Evolutionary conservation across 2,797 vertebrate species (phyloP), one percentile per base, ranked within the genome.

Genomic region (Oryzias dopingdopingensis): DNA sequence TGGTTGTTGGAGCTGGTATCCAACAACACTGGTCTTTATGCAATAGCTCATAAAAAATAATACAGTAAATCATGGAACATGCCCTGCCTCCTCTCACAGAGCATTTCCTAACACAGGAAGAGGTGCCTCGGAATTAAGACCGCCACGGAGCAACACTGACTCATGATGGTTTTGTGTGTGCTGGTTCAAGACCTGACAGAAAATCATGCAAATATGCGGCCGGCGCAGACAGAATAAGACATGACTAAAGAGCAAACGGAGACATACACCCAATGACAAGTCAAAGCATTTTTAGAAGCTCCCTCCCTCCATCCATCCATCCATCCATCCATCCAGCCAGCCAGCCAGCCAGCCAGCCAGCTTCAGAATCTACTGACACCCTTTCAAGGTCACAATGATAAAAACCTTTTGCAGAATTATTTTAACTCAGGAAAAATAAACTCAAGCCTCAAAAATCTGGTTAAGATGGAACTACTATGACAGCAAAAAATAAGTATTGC

Each of bases 51-150:
- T 41, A 42, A 47, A 29, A 72, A 76, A 67, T 60, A 63, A 59
- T 22, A 22, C 20, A 22, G 20, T 70, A 81, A 87, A 83, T 81
- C 77, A 80, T 77, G 59, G 58, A 83, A 70, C 67, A 63, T 79
- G 68, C 62, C 70, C 68, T 59, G 55, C 76, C 53, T 67, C 57
- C 52, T 56, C 51, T 80, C 42, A 46, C 2, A 18, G 67, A 51
- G 62, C 61, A 59, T 83, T 85, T 81, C 67, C 74, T 78, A 80
- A 82, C 74, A 83, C 75, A 80, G 76, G 69, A 81, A 80, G 72
- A 79, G 65, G 58, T 73, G 72, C 67, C 80, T 56, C 14, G 52
- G 66, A 69, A 83, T 82, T 80, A 81, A 85, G 77, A 76, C 79
- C 77, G 72, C 67, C 60, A 57, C 48, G 44, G 55, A 74, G 48